phyloP scores from a whole-genome alignment of 64 coral and sea anemone species.

The Montipora sp. region DNA sequence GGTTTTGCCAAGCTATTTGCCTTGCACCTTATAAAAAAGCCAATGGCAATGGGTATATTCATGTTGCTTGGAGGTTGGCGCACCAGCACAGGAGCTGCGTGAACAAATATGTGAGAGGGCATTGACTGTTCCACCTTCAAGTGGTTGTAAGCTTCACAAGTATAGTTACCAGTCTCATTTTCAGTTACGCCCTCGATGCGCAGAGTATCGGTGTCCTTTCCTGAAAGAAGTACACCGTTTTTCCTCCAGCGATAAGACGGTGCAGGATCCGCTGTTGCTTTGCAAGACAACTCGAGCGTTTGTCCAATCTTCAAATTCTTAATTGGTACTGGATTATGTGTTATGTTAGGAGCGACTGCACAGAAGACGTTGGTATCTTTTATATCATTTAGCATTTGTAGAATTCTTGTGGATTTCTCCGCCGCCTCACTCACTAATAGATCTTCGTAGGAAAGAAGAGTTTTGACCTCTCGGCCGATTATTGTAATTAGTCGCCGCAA shows the following conservation, averaged over 20 bases:
- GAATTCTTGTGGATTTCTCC: neutral
- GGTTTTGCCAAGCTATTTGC: neutral
- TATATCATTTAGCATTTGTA: constrained; percentile 3
- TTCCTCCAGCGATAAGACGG: constrained; percentile 67
- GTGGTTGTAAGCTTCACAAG: constrained; percentile 63
- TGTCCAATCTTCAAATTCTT: constrained; percentile 37
- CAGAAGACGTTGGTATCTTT: constrained; percentile 44
- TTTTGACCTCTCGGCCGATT: neutral
- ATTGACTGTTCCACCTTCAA: constrained; percentile 18
- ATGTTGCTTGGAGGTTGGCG: constrained; percentile 29
- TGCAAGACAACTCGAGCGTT: neutral
- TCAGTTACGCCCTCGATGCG: constrained; percentile 7
- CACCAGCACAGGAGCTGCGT: constrained; percentile 19
- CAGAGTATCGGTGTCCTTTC: neutral
- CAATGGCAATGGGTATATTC: constrained; percentile 3
- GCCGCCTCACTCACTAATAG: constrained; percentile 16
- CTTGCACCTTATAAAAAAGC: constrained; percentile 24
- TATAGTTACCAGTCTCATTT: constrained; percentile 61
- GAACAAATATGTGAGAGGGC: constrained; percentile 29
- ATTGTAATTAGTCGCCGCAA: neutral
- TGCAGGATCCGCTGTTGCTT: neutral
- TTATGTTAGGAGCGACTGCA: constrained; percentile 61
- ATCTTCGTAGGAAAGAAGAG: constrained; percentile 31
- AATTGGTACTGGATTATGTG: constrained; percentile 33
- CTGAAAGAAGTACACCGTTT: constrained; percentile 34